phyloP scores from a whole-genome alignment of 2,888 invertebrate genomes.

The Sinelater perroti region DNA sequence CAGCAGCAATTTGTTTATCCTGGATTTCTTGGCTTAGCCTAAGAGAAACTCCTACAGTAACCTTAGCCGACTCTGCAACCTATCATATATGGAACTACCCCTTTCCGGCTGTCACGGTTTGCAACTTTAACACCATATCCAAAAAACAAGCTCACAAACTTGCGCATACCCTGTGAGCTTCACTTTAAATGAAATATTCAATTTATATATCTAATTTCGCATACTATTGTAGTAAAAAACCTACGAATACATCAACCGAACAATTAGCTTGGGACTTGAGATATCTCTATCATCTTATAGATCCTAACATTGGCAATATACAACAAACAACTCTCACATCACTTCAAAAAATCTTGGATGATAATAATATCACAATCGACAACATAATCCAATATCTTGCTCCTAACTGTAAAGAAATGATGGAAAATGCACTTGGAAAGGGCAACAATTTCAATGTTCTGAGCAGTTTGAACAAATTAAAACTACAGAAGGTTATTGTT shows the following conservation, averaged over 20 bases:
- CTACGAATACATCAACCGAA: constrained; percentile 4
- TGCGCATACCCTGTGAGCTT: constrained; percentile 64
- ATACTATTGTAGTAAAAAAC: constrained; percentile 16
- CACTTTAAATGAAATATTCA: no score
- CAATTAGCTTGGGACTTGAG: constrained; percentile 9
- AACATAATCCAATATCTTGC: constrained; percentile 38
- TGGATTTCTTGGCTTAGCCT: constrained; percentile 63
- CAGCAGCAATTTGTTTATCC: constrained; percentile 66
- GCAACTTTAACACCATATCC: constrained; percentile 69
- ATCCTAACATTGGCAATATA: constrained; percentile 3
- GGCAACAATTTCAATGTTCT: no score
- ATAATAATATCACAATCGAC: constrained; percentile 40
- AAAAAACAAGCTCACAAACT: constrained; percentile 60
- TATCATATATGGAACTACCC: constrained; percentile 72
- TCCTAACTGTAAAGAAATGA: constrained; percentile 47
- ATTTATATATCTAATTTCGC: no score
- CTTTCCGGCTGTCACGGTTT: constrained; percentile 73
- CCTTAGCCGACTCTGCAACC: constrained; percentile 61
- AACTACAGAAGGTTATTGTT: constrained; percentile 64
- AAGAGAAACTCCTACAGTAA: constrained; percentile 43
- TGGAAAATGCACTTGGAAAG: constrained; percentile 55
- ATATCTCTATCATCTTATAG: constrained; percentile 18
- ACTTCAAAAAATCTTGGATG: constrained; percentile 43
- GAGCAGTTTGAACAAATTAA: constrained; percentile 50
- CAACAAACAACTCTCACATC: constrained; percentile 31